phyloP scores from a whole-genome alignment of 2,888 invertebrate genomes.

The Steinernema carpocapsae region DNA sequence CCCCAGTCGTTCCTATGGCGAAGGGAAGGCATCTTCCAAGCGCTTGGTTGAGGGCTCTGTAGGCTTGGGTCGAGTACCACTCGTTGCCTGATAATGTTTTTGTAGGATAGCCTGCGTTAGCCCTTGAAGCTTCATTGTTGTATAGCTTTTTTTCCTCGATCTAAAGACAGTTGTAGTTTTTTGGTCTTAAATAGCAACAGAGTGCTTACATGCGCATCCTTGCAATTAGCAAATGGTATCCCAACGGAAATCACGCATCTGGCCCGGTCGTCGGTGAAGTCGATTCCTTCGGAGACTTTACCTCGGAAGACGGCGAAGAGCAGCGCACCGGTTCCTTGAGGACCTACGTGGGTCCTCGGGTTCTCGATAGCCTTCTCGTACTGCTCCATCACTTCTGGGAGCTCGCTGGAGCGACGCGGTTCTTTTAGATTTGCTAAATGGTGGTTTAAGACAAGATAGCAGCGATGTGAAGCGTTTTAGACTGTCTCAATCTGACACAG shows the following conservation, averaged over 20 bases:
- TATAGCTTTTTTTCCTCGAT: too few relatives aligned
- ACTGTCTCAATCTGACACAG: too few relatives aligned
- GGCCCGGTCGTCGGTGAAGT: slow-evolving; percentile 82
- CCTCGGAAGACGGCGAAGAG: slow-evolving; percentile 82
- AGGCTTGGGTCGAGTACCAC: slow-evolving; percentile 77
- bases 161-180: too few relatives aligned
- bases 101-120: too few relatives aligned
- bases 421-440: slow-evolving; percentile 72
- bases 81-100: slow-evolving; percentile 75
- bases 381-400: slow-evolving; percentile 73
- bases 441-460: slow-evolving; percentile 23
- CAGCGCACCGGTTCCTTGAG: slow-evolving; percentile 75
- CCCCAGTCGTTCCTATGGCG: slow-evolving; percentile 79
- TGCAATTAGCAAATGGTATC: slow-evolving; percentile 80
- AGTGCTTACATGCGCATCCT: too few relatives aligned
- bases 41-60: slow-evolving; percentile 81
- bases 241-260: slow-evolving; percentile 79
- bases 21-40: slow-evolving; percentile 76
- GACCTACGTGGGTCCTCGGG: slow-evolving; percentile 46
- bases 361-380: slow-evolving; percentile 70
- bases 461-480: not conserved
- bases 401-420: slow-evolving; percentile 70
- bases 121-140: too few relatives aligned
- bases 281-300: slow-evolving; percentile 78
- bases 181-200: too few relatives aligned